phyloP scores from a whole-genome alignment of 2,797 vertebrate genomes.

The Apogon talboti region DNA sequence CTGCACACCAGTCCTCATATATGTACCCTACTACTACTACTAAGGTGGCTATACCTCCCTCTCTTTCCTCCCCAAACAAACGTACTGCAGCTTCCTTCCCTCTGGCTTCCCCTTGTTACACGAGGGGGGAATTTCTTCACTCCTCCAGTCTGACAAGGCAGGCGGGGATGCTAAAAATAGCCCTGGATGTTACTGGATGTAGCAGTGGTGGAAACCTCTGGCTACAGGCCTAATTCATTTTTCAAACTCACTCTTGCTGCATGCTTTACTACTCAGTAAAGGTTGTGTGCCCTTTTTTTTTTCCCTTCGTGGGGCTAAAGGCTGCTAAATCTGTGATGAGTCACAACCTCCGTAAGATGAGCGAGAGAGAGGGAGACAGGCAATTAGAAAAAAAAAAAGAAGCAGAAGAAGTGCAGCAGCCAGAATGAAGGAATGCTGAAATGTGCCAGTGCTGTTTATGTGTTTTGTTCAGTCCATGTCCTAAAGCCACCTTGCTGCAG shows the following conservation, averaged over 20 bases:
- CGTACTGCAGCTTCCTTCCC: constrained; percentile 20
- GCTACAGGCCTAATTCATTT: constrained; percentile 72
- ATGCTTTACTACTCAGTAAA: constrained; percentile 52
- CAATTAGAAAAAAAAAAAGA: constrained; percentile 13
- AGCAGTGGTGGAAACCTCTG: constrained; percentile 72
- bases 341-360: constrained; percentile 35
- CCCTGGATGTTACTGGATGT: constrained; percentile 69
- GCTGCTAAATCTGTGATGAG: constrained; percentile 44
- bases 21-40: neutral
- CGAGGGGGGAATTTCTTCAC: constrained; percentile 51
- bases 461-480: constrained; percentile 31
- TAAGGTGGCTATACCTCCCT: constrained; percentile 16
- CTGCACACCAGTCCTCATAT: neutral
- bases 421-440: constrained; percentile 8
- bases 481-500: constrained; percentile 49
- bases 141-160: constrained; percentile 68
- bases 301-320: constrained; percentile 1
- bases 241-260: constrained; percentile 57
- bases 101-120: constrained; percentile 32
- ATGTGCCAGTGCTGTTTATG: constrained; percentile 13
- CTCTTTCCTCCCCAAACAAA: constrained; percentile 33
- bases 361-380: neutral
- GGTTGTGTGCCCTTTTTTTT: constrained; percentile 40
- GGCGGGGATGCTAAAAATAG: constrained; percentile 72
- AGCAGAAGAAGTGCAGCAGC: constrained; percentile 21